phyloP scores from a whole-genome alignment of 2,113 vertebrate species.

The Odocoileus hemionus region DNA sequence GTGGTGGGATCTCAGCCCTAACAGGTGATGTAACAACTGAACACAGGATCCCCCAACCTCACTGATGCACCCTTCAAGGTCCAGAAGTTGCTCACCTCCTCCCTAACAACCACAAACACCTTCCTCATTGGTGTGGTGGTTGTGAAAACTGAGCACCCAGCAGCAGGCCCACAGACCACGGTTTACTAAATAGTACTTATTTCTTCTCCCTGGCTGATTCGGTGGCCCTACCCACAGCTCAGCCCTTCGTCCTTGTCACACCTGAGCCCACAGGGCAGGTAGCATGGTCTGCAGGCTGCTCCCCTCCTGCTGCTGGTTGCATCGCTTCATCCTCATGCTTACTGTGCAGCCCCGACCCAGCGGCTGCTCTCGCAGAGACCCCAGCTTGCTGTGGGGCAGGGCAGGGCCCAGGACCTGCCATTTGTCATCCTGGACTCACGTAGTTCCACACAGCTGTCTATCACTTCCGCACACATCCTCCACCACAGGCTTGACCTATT shows the following conservation, averaged over 20 bases:
- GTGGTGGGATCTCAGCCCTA: background rate
- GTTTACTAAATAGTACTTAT: background rate
- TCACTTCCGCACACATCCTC: background rate
- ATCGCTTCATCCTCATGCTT: background rate
- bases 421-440: background rate
- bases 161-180: background rate
- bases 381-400: background rate
- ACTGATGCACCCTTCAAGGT: background rate
- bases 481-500: too few relatives aligned
- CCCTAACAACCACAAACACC: slow-evolving; percentile 82
- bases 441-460: too few relatives aligned
- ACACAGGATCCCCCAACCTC: accelerated
- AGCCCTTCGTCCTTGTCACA: accelerated
- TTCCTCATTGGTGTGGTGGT: slow-evolving; percentile 61
- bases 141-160: background rate
- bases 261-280: background rate
- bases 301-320: background rate
- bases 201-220: background rate
- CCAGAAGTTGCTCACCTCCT: slow-evolving; percentile 77
- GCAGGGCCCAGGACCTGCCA: background rate
- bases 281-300: background rate
- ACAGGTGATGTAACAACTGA: too few relatives aligned
- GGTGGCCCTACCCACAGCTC: accelerated
- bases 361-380: background rate
- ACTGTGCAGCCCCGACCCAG: background rate